phyloP scores from a whole-genome alignment of 2,113 vertebrate species.

The Columba janthina region DNA sequence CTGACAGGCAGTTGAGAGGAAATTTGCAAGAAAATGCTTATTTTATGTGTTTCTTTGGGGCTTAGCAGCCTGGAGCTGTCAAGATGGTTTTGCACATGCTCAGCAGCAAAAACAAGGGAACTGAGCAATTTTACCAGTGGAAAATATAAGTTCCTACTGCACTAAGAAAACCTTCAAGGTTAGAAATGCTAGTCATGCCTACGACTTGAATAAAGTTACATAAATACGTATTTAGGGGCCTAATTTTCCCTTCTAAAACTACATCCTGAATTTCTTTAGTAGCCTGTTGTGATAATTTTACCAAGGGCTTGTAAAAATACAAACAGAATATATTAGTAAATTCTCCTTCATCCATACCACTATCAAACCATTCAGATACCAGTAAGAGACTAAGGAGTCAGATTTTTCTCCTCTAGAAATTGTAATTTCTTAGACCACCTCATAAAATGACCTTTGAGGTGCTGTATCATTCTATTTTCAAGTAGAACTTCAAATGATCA shows the following conservation, averaged over 20 bases:
- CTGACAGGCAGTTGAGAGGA: constrained; percentile 54
- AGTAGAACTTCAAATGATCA: background rate
- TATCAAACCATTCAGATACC: background rate
- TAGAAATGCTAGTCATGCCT: constrained; percentile 18
- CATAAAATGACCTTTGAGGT: background rate
- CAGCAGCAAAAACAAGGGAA: constrained; percentile 12
- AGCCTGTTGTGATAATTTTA: background rate
- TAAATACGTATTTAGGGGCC: background rate
- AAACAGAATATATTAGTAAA: background rate
- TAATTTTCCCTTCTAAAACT: background rate
- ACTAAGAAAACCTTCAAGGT: constrained; percentile 2
- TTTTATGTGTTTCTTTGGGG: constrained; percentile 57
- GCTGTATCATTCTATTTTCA: background rate
- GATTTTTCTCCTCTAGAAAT: background rate
- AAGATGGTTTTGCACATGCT: constrained; percentile 57
- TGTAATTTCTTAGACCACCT: background rate
- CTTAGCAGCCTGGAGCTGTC: constrained; percentile 61
- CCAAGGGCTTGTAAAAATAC: background rate
- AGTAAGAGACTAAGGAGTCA: background rate
- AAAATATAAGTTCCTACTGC: constrained; percentile 13
- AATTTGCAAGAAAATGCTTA: constrained; percentile 59
- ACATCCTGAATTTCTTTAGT: background rate
- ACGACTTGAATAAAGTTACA: background rate
- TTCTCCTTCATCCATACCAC: background rate
- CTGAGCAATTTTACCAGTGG: background rate